Conservation (phyloP, 2,888 invertebrate species). For the Synanthedon tipuliformis region DNA sequence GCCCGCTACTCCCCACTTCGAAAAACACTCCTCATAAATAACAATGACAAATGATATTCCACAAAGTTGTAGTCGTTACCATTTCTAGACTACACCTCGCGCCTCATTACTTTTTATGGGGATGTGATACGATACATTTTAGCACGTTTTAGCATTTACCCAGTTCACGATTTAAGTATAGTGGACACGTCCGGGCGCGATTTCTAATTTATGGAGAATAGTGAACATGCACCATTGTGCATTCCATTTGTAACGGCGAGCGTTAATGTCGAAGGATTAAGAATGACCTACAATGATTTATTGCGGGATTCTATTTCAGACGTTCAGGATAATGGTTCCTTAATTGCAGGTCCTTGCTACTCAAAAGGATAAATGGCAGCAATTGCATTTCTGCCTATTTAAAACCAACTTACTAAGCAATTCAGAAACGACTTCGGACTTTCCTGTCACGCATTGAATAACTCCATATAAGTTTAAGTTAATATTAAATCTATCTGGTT, state of each 20-base stretch:
- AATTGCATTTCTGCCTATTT: constrained; percentile 45
- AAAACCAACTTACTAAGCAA: constrained; percentile 31
- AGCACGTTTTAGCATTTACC: constrained; percentile 17
- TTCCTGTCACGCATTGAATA: too few relatives aligned
- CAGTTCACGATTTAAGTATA: constrained; percentile 11
- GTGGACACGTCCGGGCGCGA: not conserved
- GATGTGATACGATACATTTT: constrained; percentile 22
- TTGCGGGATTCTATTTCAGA: constrained; percentile 24
- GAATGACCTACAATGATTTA: constrained; percentile 33
- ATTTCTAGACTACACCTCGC: constrained; percentile 24
- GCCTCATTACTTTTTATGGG: constrained; percentile 35
- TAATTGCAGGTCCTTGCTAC: constrained; percentile 47
- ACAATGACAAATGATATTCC: constrained; percentile 48
- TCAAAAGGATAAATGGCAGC: constrained; percentile 51
- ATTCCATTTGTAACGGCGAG: constrained; percentile 10
- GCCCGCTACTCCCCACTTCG: constrained; percentile 22
- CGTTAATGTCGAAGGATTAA: constrained; percentile 19
- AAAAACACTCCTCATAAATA: constrained; percentile 36
- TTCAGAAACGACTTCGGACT: too few relatives aligned
- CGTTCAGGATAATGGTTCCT: constrained; percentile 43
- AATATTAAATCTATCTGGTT: too few relatives aligned
- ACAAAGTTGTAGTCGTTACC: constrained; percentile 19
- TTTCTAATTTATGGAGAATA: constrained; percentile 2
- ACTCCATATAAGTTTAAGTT: too few relatives aligned
- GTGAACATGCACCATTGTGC: constrained; percentile 18